Evolutionary conservation across 2,888 invertebrate species (phyloP).

Genomic region (Perizoma affinitatum): DNA sequence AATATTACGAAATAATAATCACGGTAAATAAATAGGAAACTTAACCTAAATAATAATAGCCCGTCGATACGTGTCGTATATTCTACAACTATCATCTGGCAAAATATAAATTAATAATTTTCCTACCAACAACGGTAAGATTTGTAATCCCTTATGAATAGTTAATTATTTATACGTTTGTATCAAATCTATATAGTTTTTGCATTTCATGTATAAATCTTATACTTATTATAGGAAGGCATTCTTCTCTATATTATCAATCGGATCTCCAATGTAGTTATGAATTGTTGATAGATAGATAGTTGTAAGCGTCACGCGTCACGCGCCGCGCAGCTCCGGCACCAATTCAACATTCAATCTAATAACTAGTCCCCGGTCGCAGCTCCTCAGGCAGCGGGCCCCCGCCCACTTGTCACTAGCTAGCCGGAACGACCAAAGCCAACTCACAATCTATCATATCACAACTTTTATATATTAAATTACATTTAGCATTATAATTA

Average conservation of each 20-base stretch:
- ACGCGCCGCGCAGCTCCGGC: no score
- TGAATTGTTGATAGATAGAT: no score
- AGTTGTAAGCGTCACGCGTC: no score
- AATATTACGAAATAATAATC: conserved; percentile 25
- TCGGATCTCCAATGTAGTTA: conserved; percentile 4
- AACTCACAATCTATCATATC: conserved; percentile 20
- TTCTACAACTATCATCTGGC: conserved; percentile 32
- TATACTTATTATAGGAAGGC: conserved; percentile 50
- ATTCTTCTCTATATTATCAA: conserved; percentile 37
- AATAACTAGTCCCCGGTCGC: no score
- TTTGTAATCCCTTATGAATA: conserved; percentile 37
- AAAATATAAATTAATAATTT: conserved; percentile 35
- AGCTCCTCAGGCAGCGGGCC: no score
- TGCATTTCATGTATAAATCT: conserved; percentile 49
- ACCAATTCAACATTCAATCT: no score
- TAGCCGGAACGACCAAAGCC: conserved; percentile 9
- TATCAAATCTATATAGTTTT: conserved; percentile 65
- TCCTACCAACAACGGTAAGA: conserved; percentile 26
- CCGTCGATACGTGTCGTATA: conserved; percentile 8
- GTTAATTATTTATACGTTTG: conserved; percentile 36
- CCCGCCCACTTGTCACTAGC: no score
- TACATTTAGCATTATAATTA: conserved; percentile 11
- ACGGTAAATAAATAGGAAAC: conserved; percentile 45
- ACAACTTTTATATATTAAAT: conserved; percentile 22
- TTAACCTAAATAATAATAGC: conserved; percentile 14